A percentile compares a stretch with the other conserved stretches of the same genome.
Evolutionary conservation across 2,797 vertebrate species (phyloP).

Genomic region (Prunella strophiata): DNA sequence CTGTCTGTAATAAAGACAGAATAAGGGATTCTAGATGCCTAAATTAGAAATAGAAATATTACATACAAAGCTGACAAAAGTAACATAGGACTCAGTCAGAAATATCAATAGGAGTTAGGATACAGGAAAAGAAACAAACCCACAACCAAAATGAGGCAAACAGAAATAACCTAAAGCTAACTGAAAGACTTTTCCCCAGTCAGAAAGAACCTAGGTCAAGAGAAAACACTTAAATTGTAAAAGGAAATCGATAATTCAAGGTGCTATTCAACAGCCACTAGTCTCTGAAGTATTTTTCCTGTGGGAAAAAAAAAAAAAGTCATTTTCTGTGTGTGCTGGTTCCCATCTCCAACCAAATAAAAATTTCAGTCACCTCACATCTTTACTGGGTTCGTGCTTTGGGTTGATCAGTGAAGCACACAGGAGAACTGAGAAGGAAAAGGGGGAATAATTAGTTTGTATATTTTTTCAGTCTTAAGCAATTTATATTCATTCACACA

Average conservation of each 20-base stretch:
- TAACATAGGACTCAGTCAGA: not conserved
- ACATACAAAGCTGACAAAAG: not conserved
- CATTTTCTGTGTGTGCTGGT: not conserved
- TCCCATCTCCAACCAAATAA: not conserved
- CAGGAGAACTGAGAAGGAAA: not conserved
- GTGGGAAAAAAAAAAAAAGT: rapidly evolving
- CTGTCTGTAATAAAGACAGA: not conserved
- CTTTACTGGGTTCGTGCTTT: not conserved
- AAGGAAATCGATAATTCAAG: not conserved
- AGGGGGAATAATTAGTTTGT: not conserved
- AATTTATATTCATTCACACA: not conserved
- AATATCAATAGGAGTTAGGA: not conserved
- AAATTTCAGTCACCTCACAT: not conserved
- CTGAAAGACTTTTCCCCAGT: not conserved
- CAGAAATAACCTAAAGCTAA: not conserved
- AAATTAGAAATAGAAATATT: not conserved
- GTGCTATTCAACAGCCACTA: not conserved
- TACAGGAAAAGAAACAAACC: not conserved
- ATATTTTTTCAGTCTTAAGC: not conserved
- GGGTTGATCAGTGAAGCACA: not conserved
- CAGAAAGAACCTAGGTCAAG: not conserved
- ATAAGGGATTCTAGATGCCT: not conserved
- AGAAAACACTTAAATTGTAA: not conserved
- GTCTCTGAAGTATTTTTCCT: not conserved
- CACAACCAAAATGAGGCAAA: not conserved